A percentile compares a stretch with the other conserved stretches of the same genome.
phyloP scores from a whole-genome alignment of 2,113 vertebrate genomes.

The Actenoides hombroni region DNA sequence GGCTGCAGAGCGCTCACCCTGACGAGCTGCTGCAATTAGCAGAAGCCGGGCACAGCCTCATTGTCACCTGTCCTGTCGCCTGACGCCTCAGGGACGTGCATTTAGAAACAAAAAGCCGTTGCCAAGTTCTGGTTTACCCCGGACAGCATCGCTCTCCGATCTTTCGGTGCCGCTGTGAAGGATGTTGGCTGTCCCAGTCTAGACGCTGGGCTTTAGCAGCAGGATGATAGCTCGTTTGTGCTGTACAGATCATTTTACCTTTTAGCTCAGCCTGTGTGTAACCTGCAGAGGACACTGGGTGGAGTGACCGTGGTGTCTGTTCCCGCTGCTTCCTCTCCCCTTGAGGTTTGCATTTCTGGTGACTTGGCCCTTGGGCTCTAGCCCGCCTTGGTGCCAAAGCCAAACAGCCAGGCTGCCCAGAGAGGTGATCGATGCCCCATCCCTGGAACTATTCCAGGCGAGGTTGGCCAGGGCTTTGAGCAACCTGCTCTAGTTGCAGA shows the following conservation, averaged over 20 bases:
- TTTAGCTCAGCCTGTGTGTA: background rate
- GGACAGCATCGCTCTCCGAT: too few relatives aligned
- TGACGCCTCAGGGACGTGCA: fast-evolving
- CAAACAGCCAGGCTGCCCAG: background rate
- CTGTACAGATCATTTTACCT: background rate
- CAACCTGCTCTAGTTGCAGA: background rate
- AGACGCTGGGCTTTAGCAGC: background rate
- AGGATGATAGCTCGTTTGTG: background rate
- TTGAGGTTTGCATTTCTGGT: background rate
- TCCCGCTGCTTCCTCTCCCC: background rate
- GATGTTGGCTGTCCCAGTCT: background rate
- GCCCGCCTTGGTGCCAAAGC: background rate
- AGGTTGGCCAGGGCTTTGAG: background rate
- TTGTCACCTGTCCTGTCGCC: background rate
- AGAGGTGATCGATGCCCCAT: background rate
- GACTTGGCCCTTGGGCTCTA: background rate
- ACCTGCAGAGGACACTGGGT: background rate
- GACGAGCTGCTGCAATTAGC: background rate
- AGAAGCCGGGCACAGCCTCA: background rate
- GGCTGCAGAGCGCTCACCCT: background rate
- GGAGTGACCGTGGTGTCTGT: background rate
- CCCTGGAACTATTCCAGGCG: background rate
- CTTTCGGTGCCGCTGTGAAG: background rate
- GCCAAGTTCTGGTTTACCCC: background rate
- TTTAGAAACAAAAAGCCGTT: background rate